These are phyloP conservation scores for Pangasius larnaudii DNA, from an alignment of 2,797 vertebrate species.

Conservation along the genomic window DNA sequence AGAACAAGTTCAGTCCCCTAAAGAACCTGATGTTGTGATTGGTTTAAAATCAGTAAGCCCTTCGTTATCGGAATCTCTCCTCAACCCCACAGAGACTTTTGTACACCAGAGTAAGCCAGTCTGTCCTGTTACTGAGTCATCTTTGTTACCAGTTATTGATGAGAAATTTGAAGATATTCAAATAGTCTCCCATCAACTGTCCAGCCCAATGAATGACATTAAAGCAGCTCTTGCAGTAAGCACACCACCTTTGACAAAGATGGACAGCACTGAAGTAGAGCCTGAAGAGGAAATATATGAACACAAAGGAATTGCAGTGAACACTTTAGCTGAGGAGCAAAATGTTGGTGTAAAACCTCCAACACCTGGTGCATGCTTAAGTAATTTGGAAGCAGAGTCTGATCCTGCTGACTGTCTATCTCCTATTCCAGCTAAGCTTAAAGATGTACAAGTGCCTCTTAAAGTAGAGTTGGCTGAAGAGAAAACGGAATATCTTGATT, in stretches of 20 bases:
- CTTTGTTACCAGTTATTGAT: conserved; percentile 61
- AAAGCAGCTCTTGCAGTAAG: conserved; percentile 66
- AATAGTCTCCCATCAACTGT: conserved; percentile 57
- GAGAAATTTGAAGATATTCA: conserved; percentile 64
- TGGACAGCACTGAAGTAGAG: conserved; percentile 60
- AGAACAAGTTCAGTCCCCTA: conserved; percentile 71
- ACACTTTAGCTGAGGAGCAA: conserved; percentile 66
- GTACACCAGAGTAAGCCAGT: conserved; percentile 64
- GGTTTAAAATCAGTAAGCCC: conserved; percentile 72
- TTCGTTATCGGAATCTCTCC: conserved; percentile 55
- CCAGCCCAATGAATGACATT: conserved; percentile 63
- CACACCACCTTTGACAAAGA: conserved; percentile 62
- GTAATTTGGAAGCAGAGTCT: conserved; percentile 71
- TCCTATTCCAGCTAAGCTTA: conserved; percentile 69
- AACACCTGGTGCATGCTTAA: conserved; percentile 79
- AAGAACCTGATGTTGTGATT: conserved; percentile 74
- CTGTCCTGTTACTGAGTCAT: conserved; percentile 56
- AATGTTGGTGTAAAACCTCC: conserved; percentile 82
- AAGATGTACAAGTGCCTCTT: conserved; percentile 73
- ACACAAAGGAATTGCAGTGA: conserved; percentile 63
- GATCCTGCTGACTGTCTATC: conserved; percentile 63
- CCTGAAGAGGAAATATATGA: conserved; percentile 70
- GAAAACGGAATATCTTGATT: conserved; percentile 63
- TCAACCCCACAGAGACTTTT: conserved; percentile 61
- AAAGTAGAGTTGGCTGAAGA: conserved; percentile 64